These are phyloP conservation scores for Bemisia tabaci DNA, from an alignment of 1,140 invertebrate species.

Conservation along the genomic window DNA sequence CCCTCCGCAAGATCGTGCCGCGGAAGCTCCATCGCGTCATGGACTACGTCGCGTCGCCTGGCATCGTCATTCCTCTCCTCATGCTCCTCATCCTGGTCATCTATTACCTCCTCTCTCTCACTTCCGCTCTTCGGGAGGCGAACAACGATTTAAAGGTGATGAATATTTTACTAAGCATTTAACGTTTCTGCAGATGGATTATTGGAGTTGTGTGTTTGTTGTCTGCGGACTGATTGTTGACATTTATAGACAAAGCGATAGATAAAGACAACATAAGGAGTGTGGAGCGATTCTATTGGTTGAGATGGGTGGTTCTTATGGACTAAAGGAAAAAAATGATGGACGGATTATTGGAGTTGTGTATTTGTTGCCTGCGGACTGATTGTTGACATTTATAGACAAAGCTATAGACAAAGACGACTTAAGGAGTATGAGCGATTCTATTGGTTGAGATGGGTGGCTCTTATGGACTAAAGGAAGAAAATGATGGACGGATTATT, in stretches of 20 bases:
- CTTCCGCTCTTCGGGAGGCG: constrained; percentile 74
- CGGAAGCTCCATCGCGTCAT: constrained; percentile 30
- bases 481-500: too few relatives aligned
- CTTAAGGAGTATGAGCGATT: not conserved
- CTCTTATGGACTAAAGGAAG: too few relatives aligned
- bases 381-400: too few relatives aligned
- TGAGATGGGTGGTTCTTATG: too few relatives aligned
- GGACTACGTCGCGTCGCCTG: constrained; percentile 82
- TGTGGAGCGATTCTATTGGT: too few relatives aligned
- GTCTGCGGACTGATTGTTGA: too few relatives aligned
- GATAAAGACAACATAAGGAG: too few relatives aligned
- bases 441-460: too few relatives aligned
- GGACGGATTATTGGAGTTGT: constrained; percentile 1
- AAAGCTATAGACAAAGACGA: too few relatives aligned
- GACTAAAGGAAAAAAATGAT: too few relatives aligned
- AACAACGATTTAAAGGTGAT: constrained; percentile 78
- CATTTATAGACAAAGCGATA: too few relatives aligned
- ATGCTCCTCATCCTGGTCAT: constrained; percentile 86
- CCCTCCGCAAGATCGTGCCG: constrained; percentile 42
- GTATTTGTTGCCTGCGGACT: not conserved
- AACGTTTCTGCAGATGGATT: constrained; percentile 11
- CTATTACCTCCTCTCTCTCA: constrained; percentile 87
- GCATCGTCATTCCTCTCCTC: constrained; percentile 83
- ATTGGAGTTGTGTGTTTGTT: not conserved
- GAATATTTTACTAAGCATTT: constrained; percentile 6